A percentile compares a stretch with the other conserved stretches of the same genome.
Evolutionary conservation across 2,113 vertebrate species (phyloP).

Genomic region (Hippopotamus amphibius): DNA sequence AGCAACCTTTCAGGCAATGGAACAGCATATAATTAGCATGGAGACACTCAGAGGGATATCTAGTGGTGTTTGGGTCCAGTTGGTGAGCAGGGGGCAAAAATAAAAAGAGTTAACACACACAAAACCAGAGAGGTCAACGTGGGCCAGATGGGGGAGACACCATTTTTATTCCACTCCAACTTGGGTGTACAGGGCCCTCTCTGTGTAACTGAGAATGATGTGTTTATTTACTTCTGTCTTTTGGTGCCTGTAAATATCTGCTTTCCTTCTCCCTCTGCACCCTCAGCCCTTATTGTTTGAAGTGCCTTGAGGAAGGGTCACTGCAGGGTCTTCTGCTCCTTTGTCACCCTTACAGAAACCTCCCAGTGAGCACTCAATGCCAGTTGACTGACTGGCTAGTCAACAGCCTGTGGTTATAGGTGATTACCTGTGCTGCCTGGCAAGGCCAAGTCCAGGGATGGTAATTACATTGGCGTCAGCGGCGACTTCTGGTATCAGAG

Average conservation of each 20-base stretch:
- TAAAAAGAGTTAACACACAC: neutral
- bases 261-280: neutral
- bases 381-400: constrained; percentile 33
- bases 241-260: neutral
- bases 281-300: neutral
- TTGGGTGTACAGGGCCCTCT: neutral
- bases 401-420: neutral
- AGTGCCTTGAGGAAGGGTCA: neutral
- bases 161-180: neutral
- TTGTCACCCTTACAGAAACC: neutral
- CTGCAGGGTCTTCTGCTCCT: neutral
- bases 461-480: constrained; percentile 33
- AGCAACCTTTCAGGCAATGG: neutral
- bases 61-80: neutral
- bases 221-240: neutral
- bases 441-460: neutral
- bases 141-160: neutral
- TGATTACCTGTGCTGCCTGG: constrained; percentile 67
- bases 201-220: neutral
- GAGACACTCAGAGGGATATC: neutral
- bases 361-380: neutral
- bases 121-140: neutral
- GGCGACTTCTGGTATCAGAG: constrained; percentile 64
- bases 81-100: neutral
- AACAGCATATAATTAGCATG: neutral